These are phyloP conservation scores for Belgica antarctica DNA, from an alignment of 2,888 invertebrate species.

Conservation along the genomic window DNA sequence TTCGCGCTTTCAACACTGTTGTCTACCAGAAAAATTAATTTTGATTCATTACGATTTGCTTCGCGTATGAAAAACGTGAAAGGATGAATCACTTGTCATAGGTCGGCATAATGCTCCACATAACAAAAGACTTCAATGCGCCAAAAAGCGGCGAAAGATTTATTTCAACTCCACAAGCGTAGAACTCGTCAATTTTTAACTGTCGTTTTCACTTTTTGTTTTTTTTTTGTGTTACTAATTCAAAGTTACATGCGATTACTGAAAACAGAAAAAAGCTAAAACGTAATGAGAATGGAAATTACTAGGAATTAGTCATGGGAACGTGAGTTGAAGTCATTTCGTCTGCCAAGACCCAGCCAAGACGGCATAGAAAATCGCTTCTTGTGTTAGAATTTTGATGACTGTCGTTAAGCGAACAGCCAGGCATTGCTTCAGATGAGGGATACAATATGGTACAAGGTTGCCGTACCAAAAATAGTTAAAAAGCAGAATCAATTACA, in stretches of 20 bases:
- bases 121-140: conserved; percentile 36
- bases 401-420: too few relatives aligned
- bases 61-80: neutral
- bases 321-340: too few relatives aligned
- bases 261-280: neutral
- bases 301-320: conserved; percentile 2
- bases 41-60: conserved; percentile 10
- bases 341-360: too few relatives aligned
- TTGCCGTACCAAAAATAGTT: too few relatives aligned
- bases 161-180: neutral
- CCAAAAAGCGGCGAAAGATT: conserved; percentile 30
- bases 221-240: neutral
- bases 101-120: neutral
- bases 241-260: neutral
- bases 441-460: too few relatives aligned
- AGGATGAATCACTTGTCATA: conserved; percentile 40
- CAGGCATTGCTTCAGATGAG: too few relatives aligned
- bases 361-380: neutral
- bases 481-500: too few relatives aligned
- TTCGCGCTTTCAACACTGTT: neutral
- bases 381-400: too few relatives aligned
- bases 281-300: neutral
- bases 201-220: neutral
- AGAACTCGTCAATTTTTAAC: neutral
- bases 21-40: neutral